Base-by-base conservation (phyloP, 2,888 invertebrate species). In the Tipula unca region DNA sequence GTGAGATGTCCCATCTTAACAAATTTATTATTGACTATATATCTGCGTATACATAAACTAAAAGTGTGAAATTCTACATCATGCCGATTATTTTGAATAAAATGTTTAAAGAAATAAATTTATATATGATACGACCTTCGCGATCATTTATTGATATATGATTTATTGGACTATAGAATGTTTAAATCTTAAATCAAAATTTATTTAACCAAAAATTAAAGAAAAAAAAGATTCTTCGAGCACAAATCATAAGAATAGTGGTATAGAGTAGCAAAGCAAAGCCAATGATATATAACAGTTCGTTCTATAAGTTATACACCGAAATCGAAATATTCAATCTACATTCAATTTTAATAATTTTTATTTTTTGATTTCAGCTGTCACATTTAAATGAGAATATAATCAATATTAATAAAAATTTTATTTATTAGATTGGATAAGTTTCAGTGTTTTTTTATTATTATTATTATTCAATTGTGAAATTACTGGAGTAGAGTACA, bases 321-420 rank as follows among this genome's bases (percentile, higher is more conserved):
- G 25, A 69, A 69, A 69, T 69, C 69, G 25, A 69, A 69, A 20
- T 48, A 69, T 69, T 25, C 69, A 69, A 69, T 69, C 69, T 69
- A 69, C 48, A 17, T 54, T 17, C n/a, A 54, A 20, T 69, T 20
- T 69, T 25, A 25, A 69, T 69, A 54, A 54, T 17, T 54, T 69
- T 69, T 54, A 3, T 69, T 69, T 20, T 69, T 20, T 20, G 13
- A 69, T 20, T 25, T 69, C 25, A 69, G 69, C 69, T 69, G 69
- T 69, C 69, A 69, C 25, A 69, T 69, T 69, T 69, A 69, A 69
- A 69, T 69, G 69, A 69, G 69, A 69, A 69, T 69, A 69, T 69
- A 69, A 69, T 69, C 69, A 69, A 69, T 69, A 69, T 25, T 25
- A 69, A 69, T 69, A 48, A 48, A 48, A 48, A 48, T 48, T 48